Evolutionary conservation across 2,113 vertebrate genomes (phyloP).

Genomic region (Etheostoma cragini): DNA sequence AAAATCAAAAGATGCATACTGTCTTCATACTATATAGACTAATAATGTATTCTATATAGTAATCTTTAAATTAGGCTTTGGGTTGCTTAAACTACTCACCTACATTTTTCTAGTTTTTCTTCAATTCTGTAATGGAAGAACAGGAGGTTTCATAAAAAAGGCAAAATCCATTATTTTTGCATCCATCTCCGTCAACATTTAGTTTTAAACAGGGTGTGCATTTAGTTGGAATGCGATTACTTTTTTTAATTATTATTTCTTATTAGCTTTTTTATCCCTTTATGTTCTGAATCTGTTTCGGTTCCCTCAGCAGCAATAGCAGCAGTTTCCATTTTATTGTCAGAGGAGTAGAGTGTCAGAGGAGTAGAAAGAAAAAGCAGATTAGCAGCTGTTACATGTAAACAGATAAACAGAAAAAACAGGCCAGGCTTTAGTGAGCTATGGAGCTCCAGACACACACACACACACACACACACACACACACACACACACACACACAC

Average conservation of each 20-base stretch:
- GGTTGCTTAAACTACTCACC: neutral
- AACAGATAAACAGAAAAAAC: slow-evolving; percentile 64
- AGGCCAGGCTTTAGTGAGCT: slow-evolving; percentile 39
- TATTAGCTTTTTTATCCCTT: neutral
- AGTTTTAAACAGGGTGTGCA: neutral
- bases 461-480: slow-evolving; percentile 6
- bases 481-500: slow-evolving; percentile 13
- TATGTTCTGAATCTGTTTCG: neutral
- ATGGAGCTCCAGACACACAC: neutral
- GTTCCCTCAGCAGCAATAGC: neutral
- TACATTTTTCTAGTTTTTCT: neutral
- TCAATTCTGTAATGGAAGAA: neutral
- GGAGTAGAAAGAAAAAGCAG: slow-evolving; percentile 17
- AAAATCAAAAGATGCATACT: neutral
- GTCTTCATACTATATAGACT: neutral
- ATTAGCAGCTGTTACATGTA: slow-evolving; percentile 59
- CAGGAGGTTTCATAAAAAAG: neutral
- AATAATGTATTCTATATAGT: neutral
- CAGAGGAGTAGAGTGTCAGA: no score
- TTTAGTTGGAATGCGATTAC: neutral
- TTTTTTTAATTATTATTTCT: neutral
- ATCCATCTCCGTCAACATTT: neutral
- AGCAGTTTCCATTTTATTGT: slow-evolving; percentile 37
- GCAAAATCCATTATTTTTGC: neutral
- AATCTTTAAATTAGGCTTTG: neutral